Conservation (phyloP, 2,797 vertebrate species). For the Mionectes olivaceus region DNA sequence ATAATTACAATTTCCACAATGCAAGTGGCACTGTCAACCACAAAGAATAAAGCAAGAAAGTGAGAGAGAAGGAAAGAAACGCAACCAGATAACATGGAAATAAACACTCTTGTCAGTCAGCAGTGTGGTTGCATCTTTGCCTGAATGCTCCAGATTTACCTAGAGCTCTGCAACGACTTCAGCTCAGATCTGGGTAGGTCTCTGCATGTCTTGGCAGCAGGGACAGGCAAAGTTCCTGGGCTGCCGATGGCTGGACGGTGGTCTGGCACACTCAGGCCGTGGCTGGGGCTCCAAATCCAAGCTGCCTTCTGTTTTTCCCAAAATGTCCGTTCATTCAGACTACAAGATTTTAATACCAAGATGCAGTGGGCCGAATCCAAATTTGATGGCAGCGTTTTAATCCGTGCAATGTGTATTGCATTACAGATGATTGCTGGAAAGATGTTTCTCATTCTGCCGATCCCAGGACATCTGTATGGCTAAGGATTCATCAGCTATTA, state of each 20-base stretch:
- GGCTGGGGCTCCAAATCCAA: constrained; percentile 1
- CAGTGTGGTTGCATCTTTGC: neutral
- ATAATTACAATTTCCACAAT: neutral
- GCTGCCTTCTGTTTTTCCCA: neutral
- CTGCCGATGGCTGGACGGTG: neutral
- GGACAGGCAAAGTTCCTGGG: constrained; percentile 2
- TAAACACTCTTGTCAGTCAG: neutral
- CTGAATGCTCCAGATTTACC: neutral
- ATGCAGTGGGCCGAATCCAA: neutral
- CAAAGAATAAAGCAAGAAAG: neutral
- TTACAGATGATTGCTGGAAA: constrained; percentile 29
- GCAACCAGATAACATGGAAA: neutral
- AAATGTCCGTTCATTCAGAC: neutral
- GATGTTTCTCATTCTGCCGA: constrained; percentile 38
- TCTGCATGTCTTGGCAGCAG: constrained; percentile 9
- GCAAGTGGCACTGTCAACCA: neutral
- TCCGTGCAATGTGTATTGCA: neutral
- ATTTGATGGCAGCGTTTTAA: neutral
- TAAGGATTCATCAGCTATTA: neutral
- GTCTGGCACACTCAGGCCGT: neutral
- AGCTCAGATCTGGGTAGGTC: constrained; percentile 27
- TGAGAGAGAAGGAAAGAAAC: neutral
- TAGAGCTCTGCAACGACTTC: neutral
- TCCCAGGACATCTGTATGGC: neutral
- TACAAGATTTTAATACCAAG: neutral